Evolutionary conservation across 2,888 invertebrate species (phyloP).

Genomic region (Chymomyza amoena): DNA sequence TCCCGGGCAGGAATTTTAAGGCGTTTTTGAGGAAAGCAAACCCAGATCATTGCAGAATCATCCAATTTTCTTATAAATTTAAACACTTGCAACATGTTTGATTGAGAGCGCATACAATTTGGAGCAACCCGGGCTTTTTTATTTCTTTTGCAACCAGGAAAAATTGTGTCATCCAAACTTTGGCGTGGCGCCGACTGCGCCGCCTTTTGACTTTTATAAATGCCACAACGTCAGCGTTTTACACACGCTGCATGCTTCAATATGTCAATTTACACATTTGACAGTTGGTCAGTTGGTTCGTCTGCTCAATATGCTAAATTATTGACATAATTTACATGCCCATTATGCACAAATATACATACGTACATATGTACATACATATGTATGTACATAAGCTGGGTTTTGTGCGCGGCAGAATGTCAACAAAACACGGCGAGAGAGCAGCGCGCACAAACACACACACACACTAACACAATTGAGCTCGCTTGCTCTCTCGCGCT

Average conservation of each 20-base stretch:
- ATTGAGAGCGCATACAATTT: no score
- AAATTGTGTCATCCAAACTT: constrained; percentile 63
- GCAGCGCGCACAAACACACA: neutral
- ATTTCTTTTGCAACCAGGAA: constrained; percentile 14
- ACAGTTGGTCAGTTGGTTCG: constrained; percentile 13
- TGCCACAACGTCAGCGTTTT: neutral
- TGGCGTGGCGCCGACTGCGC: neutral
- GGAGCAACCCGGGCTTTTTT: neutral
- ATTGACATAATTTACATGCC: constrained; percentile 31
- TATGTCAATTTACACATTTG: neutral
- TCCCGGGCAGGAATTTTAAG: no score
- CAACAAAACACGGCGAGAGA: constrained; percentile 51
- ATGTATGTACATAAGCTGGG: constrained; percentile 9
- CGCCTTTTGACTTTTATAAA: neutral
- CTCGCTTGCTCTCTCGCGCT: constrained; percentile 11
- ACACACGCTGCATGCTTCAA: neutral
- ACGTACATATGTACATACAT: neutral
- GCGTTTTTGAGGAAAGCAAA: no score
- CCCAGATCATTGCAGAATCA: no score
- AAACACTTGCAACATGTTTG: no score
- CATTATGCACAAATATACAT: no score
- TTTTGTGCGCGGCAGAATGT: constrained; percentile 45
- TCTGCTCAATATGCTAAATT: constrained; percentile 59
- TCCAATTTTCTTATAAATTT: no score
- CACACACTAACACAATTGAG: neutral